Evolutionary conservation across 1,140 invertebrate species (phyloP), one percentile per base, ranked within the genome.

Genomic region (Lordiphosa mommai): DNA sequence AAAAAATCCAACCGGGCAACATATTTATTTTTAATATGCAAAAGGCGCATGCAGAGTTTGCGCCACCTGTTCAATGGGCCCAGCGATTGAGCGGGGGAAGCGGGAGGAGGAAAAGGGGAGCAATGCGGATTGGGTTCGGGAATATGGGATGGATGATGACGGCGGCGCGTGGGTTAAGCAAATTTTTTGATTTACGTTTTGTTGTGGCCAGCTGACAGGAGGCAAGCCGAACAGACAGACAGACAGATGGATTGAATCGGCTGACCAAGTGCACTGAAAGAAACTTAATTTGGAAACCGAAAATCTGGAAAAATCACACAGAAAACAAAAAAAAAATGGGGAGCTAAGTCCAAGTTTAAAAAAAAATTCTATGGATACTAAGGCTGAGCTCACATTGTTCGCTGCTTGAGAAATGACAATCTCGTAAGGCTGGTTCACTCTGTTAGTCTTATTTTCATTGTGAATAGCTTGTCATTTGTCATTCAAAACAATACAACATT

Each of bases 161-260:
- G 59, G 43, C 50, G 68, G 50, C 64, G 73, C 73, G 73, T 79
- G 73, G 73, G 73, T 57, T 79, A 69, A 73, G 73, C 64, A 79
- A 79, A 79, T 79, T 79, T 79, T 64, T 72, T 79, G 73, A 79
- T 79, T 79, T 79, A 79, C 69, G 73, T 57, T 79, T 68, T 56
- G 53, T 59, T 68, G 65, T 65, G 36, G 64, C 64, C 53, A 43
- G 51, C 47, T 76, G 72, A 76, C 74, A 65, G 55, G 34, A 44
- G 30, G 61, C 30, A 12, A 49, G 20, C 33, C 44, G 40, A 36
- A 5, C 48, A 40, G 47, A 58, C 36, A 48, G 40, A 17, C 33
- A n/a, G n/a, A 20, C 44, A 59, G 36, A 65, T 47, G 64, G 61
- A 46, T 27, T 6, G 14, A 41, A 63, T 16, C 55, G 33, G 27